Evolutionary conservation across 1,140 invertebrate species (phyloP), one percentile per base, ranked within the genome.

Genomic region (Manduca sexta): DNA sequence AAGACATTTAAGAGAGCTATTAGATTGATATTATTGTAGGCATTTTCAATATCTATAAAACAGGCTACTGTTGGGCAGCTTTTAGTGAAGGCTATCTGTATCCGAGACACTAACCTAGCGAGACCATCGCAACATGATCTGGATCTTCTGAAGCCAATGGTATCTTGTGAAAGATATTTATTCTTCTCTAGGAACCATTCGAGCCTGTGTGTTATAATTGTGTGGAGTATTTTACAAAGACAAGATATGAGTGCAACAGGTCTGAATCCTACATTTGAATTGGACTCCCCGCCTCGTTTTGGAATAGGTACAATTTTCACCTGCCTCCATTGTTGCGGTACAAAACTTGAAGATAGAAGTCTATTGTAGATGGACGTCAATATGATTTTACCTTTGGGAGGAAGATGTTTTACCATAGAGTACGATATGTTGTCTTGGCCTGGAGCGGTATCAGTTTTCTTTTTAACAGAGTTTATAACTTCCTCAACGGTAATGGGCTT

Each of bases 201-300:
- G 41, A 62, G 14, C 1, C 59, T 11, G 8, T 41, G 26, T 1
- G 3, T 30, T 1, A 62, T 16, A n/a, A 57, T 54, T 1, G n/a
- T 45, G 38, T 62, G 54, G 16, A 44, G 33, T 5, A 34, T 44
- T 34, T 44, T 44, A 33, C 42, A 31, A 14, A 30, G 8, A 34
- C 53, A 59, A 2, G 73, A 64, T 2, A 75, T 49, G 34, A 77
- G 35, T 15, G 64, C 46, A 21, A 77, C 73, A 10, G 75, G 73
- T 21, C 75, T 41, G 10, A 41, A 18, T n/a, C 17, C 16, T 21
- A 58, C 59, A 21, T 50, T 29, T 6, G 42, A 38, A 39, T n/a
- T n/a, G n/a, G n/a, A n/a, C n/a, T 52, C 34, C 41, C 49, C 56
- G 21, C n/a, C 21, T 5, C 10, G 6, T 42, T 42, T 42, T 3